Evolutionary conservation across 2,888 invertebrate species (phyloP), one percentile per base, ranked within the genome.

Genomic region (Caenorhabditis sp.): DNA sequence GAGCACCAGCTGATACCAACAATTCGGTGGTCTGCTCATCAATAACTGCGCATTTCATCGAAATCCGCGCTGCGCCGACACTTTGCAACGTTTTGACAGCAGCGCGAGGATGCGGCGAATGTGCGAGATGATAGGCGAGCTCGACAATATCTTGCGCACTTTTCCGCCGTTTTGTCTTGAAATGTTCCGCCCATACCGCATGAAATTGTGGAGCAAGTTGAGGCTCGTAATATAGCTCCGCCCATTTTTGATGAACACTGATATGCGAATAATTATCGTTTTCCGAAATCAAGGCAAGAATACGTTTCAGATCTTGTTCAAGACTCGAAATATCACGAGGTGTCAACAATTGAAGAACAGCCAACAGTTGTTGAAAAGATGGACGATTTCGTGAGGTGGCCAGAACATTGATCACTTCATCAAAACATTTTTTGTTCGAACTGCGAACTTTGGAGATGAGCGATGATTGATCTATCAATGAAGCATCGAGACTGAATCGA

Each of bases 91-190:
- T 78, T 27, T 67, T 66, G 21, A 76, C 54, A n/a, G 73, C 66
- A 27, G 66, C n/a, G n/a, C n/a, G n/a, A n/a, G n/a, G n/a, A n/a
- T n/a, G n/a, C 63, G 78, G 60, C 0, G 82, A 82, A 51, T 78
- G 81, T 2, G 82, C 76, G 12, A 82, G 66, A 57, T 82, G 82
- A 64, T 78, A 82, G 5, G 82, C 82, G n/a, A 82, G 64, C 51
- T 81, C 78, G 27, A 79, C 69, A 2, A 82, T 54, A 61, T 82
- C 82, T 54, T 81, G 79, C 0, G 79, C 76, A n/a, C 62, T 75
- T 63, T 79, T 79, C 21, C 78, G 61, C 50, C 70, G 63, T 57
- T 78, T 76, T 55, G 77, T 73, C 62, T 81, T 81, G 67, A 62
- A 81, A 58, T 77, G 65, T 51, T 82, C 78, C 19, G 79, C 78